These are phyloP conservation scores for Euleptes europaea DNA, from an alignment of 2,113 vertebrate genomes.

Conservation along the genomic window DNA sequence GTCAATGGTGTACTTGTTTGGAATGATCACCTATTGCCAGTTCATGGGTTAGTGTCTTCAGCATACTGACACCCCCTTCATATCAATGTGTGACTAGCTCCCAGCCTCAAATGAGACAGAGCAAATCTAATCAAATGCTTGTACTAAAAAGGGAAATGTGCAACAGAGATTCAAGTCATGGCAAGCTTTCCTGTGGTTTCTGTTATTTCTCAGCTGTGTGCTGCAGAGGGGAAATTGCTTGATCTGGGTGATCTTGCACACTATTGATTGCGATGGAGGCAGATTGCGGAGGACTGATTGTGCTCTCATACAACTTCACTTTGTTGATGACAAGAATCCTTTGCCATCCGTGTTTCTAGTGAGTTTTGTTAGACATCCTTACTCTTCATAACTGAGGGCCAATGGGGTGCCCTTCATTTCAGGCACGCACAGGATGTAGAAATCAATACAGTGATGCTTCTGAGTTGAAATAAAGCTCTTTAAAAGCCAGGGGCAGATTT, in stretches of 20 bases:
- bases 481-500: too few species aligned
- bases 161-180: conserved; percentile 22
- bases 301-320: not conserved
- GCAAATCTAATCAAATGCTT: not conserved
- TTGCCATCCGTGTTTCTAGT: not conserved
- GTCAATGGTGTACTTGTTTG: not conserved
- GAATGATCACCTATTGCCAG: conserved; percentile 3
- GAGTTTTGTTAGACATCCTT: not conserved
- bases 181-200: conserved; percentile 12
- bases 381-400: not conserved
- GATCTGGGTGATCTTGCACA: not conserved
- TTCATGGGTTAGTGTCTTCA: conserved; percentile 31
- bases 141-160: conserved; percentile 4
- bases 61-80: not conserved
- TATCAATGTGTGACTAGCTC: conserved; percentile 6
- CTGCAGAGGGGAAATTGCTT: not conserved
- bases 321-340: not conserved
- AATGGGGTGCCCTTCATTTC: too few species aligned
- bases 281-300: not conserved
- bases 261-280: not conserved
- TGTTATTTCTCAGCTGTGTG: not conserved
- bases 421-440: not conserved
- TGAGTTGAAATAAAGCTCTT: too few species aligned
- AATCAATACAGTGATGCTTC: too few species aligned
- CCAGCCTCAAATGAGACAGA: conserved; percentile 38